Evolutionary conservation across 2,113 vertebrate species (phyloP), one percentile per base, ranked within the genome.

Genomic region (Melanerpes aurifrons): DNA sequence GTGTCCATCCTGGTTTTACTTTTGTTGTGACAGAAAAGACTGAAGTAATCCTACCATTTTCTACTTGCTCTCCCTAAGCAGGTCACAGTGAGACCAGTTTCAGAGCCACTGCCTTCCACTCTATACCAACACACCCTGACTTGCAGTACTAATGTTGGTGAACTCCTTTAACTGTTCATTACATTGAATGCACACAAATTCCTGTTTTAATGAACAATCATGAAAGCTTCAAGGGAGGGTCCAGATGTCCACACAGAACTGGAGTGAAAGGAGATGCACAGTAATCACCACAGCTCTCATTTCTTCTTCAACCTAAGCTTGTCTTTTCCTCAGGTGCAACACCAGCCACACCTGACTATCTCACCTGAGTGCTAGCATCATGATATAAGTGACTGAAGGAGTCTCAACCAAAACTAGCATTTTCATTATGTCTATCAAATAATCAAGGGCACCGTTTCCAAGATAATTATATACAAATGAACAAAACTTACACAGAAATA

Each of bases 401-500:
- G 13, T 61, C 50, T 86, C 1, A 1, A 63, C 10, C 31, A 62
- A 66, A 85, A 74, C n/a, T 35, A 75, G 13, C 22, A 32, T 50
- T 54, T 78, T 83, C 62, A 71, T 62, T 90, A 81, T 1, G 1
- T 28, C 83, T 77, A 89, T 71, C 72, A 80, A 63, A 83, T 75
- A 43, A 63, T 24, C 24, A 89, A 10, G 29, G 68, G 91, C 61
- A 94, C 15, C 87, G n/a, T 54, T 89, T 89, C 77, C 68, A 19
- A 22, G 35, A 20, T 40, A 90, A 68, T 3, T 71, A 31, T 48
- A 71, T 14, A 95, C 3, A 81, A 73, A 91, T 16, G 9, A 88
- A 87, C n/a, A 92, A 94, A 94, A 91, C 16, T 69, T 58, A 85
- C 79, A 91, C 3, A 91, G 76, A 86, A 83, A 86, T 62, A 82